Base-by-base conservation (phyloP, 1,140 invertebrate species). In the Dreissena polymorpha region DNA sequence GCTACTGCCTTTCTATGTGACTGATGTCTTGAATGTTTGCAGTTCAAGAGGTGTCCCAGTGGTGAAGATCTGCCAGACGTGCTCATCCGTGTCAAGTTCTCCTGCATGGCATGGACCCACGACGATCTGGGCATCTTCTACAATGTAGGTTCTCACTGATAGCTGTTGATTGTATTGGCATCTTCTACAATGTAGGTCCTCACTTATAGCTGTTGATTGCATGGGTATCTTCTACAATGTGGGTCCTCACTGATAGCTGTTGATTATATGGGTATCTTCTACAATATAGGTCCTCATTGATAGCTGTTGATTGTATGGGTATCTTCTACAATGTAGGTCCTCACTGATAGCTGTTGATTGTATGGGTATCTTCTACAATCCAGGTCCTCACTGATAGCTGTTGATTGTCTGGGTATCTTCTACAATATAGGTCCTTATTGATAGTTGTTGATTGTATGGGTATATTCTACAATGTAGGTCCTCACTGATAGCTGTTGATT, bases 251-350 rank as follows among this genome's bases (percentile, higher is more conserved):
- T 13, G 23, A 23, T 18, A 10, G 60, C 3, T 63, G n/a, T n/a
- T n/a, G n/a, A n/a, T n/a, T n/a, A n/a, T n/a, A n/a, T n/a, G n/a
- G 98, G 98, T 72, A 94, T 99, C 76, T 99, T 99, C 93, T 99
- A 99, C 94, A 96, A 96, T 86, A 96, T 97, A 94, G 92, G 91
- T 86, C 21, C 1, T n/a, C 29, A 27, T 10, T 13, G 23, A 23
- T 18, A 10, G 60, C 3, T 63, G n/a, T n/a, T n/a, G n/a, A n/a
- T n/a, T n/a, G n/a, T n/a, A n/a, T n/a, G n/a, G n/a, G n/a, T n/a
- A n/a, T n/a, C n/a, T n/a, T n/a, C n/a, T n/a, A n/a, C n/a, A n/a
- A n/a, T n/a, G n/a, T n/a, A n/a, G n/a, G n/a, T n/a, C n/a, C n/a
- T n/a, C n/a, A n/a, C n/a, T n/a, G n/a, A n/a, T n/a, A n/a, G n/a